Evolutionary conservation across 2,113 vertebrate genomes (phyloP), one percentile per base, ranked within the genome.

Genomic region (Malaclemys terrapin): DNA sequence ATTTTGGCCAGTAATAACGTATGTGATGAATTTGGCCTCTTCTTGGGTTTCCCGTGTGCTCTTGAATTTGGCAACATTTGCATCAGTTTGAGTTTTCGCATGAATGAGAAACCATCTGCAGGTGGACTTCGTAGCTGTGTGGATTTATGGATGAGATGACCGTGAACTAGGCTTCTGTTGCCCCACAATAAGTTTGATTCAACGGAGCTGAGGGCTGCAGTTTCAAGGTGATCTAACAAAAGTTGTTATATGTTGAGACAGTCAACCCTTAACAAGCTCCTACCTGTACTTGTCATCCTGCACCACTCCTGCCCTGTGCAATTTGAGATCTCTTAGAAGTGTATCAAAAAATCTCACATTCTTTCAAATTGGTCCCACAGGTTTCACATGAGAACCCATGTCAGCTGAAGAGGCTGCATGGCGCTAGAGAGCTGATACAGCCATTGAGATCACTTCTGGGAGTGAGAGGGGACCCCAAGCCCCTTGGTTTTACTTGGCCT

Each of bases 401-500:
- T 42, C 38, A 52, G 89, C 17, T 13, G 1, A 79, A 91, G 75
- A 86, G 47, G 24, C 25, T 94, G 89, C 88, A 56, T 52, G 79
- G 82, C 72, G 79, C 16, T 49, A 31, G 83, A 91, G 76, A 84
- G 81, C 87, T 91, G 94, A 78, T 91, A 88, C 91, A 84, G 45
- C 75, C 92, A 42, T 81, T 27, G 35, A 42, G 20, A 53, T 95
- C 53, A 10, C 93, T 89, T 90, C 93, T 96, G 90, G 86, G 93
- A 93, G 75, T 2, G 12, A 59, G 84, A 0, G 1, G 52, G 95
- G 91, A 85, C 94, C 53, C 88, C 54, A 92, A 85, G 80, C 53
- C 92, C 85, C 94, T 94, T 97, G 95, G 91, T 95, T 93, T 94
- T 92, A 56, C 88, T 97, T 97, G 91, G 76, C 84, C 91, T 82